A percentile compares a stretch with the other conserved stretches of the same genome.
phyloP scores from a whole-genome alignment of 92 coral and sea anemone species.

The Phymanthus crucifer region DNA sequence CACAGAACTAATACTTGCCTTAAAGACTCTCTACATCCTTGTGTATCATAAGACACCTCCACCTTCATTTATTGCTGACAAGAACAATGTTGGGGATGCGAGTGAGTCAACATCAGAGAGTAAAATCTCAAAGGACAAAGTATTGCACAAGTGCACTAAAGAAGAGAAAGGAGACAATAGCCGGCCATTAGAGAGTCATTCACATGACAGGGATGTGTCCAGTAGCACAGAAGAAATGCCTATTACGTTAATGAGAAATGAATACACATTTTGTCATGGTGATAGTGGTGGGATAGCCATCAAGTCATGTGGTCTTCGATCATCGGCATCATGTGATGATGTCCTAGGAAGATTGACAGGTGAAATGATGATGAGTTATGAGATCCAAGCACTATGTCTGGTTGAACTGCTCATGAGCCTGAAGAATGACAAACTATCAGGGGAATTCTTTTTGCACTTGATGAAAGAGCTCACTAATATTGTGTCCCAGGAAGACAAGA shows the following conservation, averaged over 20 bases:
- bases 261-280: slow-evolving; percentile 69
- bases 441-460: slow-evolving; percentile 79
- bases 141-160: background rate
- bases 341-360: slow-evolving; percentile 56
- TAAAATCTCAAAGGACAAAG: background rate
- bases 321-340: slow-evolving; percentile 29
- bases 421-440: slow-evolving; percentile 71
- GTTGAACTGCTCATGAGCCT: slow-evolving; percentile 72
- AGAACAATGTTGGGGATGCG: background rate
- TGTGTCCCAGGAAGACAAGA: slow-evolving; percentile 33
- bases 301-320: background rate
- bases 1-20: slow-evolving; percentile 41
- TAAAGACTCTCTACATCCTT: slow-evolving; percentile 63
- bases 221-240: background rate
- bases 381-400: slow-evolving; percentile 67
- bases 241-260: slow-evolving; percentile 49
- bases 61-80: background rate
- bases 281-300: slow-evolving; percentile 82
- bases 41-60: slow-evolving; percentile 59
- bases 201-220: background rate
- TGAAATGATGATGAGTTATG: slow-evolving; percentile 46
- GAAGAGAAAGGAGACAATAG: background rate
- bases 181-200: background rate
- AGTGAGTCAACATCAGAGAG: background rate
- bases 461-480: slow-evolving; percentile 72